Percentiles rank a stretch among this genome's conserved stretches.
Evolutionary conservation across 2,888 invertebrate species (phyloP).

Genomic region (Ormyrus rosae): DNA sequence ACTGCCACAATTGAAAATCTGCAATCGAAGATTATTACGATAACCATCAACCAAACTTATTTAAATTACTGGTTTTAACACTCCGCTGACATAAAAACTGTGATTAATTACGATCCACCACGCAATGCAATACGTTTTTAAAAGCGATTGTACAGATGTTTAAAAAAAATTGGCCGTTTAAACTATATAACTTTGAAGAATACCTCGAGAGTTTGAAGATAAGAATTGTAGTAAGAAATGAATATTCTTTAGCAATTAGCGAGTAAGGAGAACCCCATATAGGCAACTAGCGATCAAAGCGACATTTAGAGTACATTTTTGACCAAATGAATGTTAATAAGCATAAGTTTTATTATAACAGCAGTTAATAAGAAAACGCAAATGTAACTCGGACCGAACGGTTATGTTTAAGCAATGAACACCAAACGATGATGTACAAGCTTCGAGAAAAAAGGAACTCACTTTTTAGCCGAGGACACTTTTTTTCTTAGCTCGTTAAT

Average conservation of each 20-base stretch:
- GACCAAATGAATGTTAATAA: slow-evolving; percentile 30
- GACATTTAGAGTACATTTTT: slow-evolving; percentile 27
- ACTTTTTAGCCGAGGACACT: background rate
- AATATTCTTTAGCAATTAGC: slow-evolving; percentile 5
- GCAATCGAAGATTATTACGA: background rate
- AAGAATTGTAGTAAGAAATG: background rate
- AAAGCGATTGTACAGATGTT: background rate
- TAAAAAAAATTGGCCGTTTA: background rate
- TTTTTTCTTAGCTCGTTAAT: background rate
- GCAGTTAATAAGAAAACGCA: too few relatives aligned
- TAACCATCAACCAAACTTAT: slow-evolving; percentile 3
- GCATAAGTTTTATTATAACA: background rate
- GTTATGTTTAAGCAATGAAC: slow-evolving; percentile 22
- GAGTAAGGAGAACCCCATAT: background rate
- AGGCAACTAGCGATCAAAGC: slow-evolving; percentile 1
- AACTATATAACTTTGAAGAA: slow-evolving; percentile 14
- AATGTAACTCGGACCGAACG: background rate
- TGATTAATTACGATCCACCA: slow-evolving; percentile 16
- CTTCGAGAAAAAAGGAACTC: slow-evolving; percentile 3
- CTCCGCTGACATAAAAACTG: background rate
- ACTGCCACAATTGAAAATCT: slow-evolving; percentile 1
- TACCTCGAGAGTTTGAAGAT: slow-evolving; percentile 2
- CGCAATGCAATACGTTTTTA: background rate
- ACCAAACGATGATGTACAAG: slow-evolving; percentile 25
- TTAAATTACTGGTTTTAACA: too few relatives aligned